Conservation (phyloP, 2,888 invertebrate species). For the Adineta ricciae region DNA sequence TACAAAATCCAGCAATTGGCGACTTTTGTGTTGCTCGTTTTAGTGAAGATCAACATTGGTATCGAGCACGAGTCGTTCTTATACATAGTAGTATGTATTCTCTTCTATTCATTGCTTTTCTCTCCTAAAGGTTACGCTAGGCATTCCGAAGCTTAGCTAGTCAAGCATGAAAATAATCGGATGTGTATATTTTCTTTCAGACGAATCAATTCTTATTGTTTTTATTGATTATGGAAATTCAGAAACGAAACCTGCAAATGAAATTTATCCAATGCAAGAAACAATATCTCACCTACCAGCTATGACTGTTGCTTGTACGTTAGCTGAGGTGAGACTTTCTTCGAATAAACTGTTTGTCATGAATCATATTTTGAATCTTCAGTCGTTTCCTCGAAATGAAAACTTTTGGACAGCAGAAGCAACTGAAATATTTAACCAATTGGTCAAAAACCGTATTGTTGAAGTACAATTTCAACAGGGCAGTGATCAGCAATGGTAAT, state of each 20-base stretch:
- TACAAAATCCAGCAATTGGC: conserved; percentile 45
- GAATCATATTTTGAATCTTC: background rate
- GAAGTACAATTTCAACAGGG: background rate
- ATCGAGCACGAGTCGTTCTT: conserved; percentile 77
- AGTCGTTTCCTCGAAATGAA: conserved; percentile 14
- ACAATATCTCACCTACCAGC: background rate
- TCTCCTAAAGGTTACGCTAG: background rate
- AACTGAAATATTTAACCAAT: background rate
- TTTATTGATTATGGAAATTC: conserved; percentile 84
- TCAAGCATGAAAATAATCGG: conserved; percentile 48
- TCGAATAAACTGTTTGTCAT: background rate
- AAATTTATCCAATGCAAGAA: conserved; percentile 10
- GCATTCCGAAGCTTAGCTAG: background rate
- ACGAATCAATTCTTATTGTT: conserved; percentile 64
- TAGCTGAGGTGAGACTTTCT: background rate
- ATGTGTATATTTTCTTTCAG: background rate
- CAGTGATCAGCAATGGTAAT: background rate
- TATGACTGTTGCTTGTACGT: conserved; percentile 13
- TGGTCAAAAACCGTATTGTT: background rate
- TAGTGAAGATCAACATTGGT: conserved; percentile 81
- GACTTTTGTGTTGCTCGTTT: conserved; percentile 84
- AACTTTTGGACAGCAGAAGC: background rate
- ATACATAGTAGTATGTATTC: conserved; percentile 52
- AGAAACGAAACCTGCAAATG: conserved; percentile 16
- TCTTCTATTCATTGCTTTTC: background rate